Conservation (phyloP, 2,113 vertebrate genomes). For the Pionites leucogaster region DNA sequence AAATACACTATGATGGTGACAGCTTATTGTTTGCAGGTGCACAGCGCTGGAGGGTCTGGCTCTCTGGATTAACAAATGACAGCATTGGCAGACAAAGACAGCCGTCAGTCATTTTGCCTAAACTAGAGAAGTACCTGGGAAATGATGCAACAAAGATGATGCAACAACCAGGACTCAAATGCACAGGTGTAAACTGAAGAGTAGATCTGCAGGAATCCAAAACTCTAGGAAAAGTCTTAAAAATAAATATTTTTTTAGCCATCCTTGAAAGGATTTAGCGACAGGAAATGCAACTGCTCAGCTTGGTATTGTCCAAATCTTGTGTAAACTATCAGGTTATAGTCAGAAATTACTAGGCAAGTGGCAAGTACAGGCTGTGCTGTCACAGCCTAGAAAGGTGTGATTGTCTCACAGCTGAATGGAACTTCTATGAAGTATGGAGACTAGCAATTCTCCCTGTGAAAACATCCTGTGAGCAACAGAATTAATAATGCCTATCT, state of each 20-base stretch:
- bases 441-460: neutral
- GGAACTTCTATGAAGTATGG: neutral
- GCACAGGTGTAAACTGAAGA: neutral
- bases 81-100: neutral
- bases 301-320: neutral
- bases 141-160: neutral
- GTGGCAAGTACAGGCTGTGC: neutral
- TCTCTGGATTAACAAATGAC: neutral
- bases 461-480: neutral
- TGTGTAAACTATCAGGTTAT: neutral
- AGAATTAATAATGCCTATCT: neutral
- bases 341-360: neutral
- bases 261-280: neutral
- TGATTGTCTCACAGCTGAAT: neutral
- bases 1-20: constrained; percentile 26
- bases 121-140: neutral
- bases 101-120: neutral
- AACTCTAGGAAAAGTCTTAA: neutral
- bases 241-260: neutral
- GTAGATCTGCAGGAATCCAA: neutral
- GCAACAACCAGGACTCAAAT: neutral
- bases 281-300: neutral
- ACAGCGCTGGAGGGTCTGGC: neutral
- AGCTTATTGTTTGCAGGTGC: constrained; percentile 56
- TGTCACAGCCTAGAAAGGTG: neutral